These are phyloP conservation scores for Tenodera sinensis DNA, from an alignment of 2,888 invertebrate species.

Conservation along the genomic window DNA sequence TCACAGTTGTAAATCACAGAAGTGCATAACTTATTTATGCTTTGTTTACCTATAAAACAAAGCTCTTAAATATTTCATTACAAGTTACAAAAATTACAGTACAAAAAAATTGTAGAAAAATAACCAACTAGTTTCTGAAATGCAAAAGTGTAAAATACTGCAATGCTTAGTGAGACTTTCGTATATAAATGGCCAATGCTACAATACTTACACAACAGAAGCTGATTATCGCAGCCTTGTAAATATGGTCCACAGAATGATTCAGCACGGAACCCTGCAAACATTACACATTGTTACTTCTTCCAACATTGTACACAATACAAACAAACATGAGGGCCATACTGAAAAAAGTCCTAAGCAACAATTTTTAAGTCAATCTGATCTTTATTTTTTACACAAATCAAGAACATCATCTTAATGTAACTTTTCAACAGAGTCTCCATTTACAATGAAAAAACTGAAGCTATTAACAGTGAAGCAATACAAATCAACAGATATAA, in stretches of 20 bases:
- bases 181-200: background rate
- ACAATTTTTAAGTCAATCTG: too few species aligned
- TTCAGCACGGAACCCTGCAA: background rate
- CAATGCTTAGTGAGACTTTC: background rate
- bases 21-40: background rate
- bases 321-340: too few species aligned
- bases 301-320: too few species aligned
- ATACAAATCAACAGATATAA: too few species aligned
- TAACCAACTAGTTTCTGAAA: background rate
- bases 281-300: background rate
- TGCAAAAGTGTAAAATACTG: background rate
- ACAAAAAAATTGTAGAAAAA: background rate
- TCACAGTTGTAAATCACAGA: background rate
- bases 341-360: too few species aligned
- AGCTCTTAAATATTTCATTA: background rate
- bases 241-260: background rate
- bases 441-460: too few species aligned
- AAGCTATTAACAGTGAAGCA: too few species aligned
- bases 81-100: background rate
- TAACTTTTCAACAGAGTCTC: too few species aligned
- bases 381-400: too few species aligned
- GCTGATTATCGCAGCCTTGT: slow-evolving; percentile 12
- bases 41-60: background rate
- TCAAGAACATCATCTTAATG: too few species aligned
- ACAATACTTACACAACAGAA: background rate